Evolutionary conservation across 2,888 invertebrate species (phyloP).

Genomic region (Escarpia spicata): DNA sequence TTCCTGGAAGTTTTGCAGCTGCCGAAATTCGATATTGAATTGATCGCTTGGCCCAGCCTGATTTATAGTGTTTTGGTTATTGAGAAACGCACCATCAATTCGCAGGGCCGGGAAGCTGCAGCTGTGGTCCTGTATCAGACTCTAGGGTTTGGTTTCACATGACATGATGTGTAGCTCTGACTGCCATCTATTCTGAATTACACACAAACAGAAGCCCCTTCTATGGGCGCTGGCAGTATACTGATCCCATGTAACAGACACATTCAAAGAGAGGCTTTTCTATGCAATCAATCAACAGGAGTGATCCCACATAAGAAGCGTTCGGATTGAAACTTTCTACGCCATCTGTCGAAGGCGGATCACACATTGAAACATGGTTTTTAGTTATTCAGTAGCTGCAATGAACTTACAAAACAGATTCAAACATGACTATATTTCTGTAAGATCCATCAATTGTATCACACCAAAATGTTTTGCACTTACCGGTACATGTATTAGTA

Average conservation of each 20-base stretch:
- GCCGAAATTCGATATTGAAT: background rate
- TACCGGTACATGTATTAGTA: too few species aligned
- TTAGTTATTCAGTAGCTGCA: too few species aligned
- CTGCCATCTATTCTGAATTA: background rate
- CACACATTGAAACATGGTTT: too few species aligned
- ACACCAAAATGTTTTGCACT: too few species aligned
- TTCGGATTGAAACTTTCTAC: background rate
- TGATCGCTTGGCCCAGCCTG: background rate
- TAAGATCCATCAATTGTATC: too few species aligned
- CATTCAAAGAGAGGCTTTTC: background rate
- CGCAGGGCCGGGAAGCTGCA: background rate
- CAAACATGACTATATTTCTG: too few species aligned
- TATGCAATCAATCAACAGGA: background rate
- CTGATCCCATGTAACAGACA: background rate
- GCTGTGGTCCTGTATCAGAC: background rate
- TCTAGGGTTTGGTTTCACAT: background rate
- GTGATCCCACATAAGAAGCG: background rate
- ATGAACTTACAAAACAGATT: too few species aligned
- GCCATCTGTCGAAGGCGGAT: background rate
- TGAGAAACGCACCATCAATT: conserved; percentile 12
- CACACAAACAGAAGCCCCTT: background rate
- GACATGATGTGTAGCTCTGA: background rate
- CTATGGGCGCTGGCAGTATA: background rate
- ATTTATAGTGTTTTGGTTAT: conserved; percentile 14
- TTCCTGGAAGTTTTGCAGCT: background rate